phyloP scores from a whole-genome alignment of 1,140 invertebrate genomes.

The Drosophila bocqueti region DNA sequence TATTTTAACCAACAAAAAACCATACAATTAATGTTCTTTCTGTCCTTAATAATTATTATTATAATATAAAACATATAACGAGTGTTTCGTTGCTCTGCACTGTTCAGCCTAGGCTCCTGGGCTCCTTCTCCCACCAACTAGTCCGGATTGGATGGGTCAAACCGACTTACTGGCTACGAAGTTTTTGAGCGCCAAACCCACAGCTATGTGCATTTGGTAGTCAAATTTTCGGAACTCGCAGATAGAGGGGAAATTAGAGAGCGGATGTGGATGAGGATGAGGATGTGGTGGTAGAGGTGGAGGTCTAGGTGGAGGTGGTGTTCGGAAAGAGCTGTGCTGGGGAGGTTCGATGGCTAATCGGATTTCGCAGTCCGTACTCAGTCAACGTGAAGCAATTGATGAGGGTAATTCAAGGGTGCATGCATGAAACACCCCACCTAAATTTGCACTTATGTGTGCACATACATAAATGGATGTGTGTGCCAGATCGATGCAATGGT shows the following conservation, averaged over 20 bases:
- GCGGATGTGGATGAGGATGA: slow-evolving; percentile 2
- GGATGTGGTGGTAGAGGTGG: background rate
- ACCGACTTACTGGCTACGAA: slow-evolving; percentile 1
- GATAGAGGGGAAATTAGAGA: slow-evolving; percentile 23
- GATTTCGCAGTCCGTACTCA: slow-evolving; percentile 72
- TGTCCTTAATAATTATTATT: background rate
- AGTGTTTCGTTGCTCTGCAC: background rate
- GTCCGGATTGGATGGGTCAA: background rate
- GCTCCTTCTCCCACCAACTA: background rate
- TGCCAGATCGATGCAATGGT: slow-evolving; percentile 34
- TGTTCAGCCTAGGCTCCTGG: no score
- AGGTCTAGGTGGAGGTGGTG: background rate
- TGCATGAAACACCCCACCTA: slow-evolving; percentile 58
- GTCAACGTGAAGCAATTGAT: slow-evolving; percentile 78
- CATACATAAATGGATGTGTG: background rate
- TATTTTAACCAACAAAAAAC: background rate
- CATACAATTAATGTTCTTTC: background rate
- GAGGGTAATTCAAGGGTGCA: slow-evolving; percentile 72
- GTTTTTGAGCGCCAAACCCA: slow-evolving; percentile 52
- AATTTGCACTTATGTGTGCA: slow-evolving; percentile 1
- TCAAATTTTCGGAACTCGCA: slow-evolving; percentile 59
- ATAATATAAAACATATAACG: background rate
- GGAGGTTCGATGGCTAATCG: slow-evolving; percentile 65
- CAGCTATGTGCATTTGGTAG: slow-evolving; percentile 58
- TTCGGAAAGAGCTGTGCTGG: background rate